Evolutionary conservation across 2,113 vertebrate genomes (phyloP).

Genomic region (Amazona vittata): DNA sequence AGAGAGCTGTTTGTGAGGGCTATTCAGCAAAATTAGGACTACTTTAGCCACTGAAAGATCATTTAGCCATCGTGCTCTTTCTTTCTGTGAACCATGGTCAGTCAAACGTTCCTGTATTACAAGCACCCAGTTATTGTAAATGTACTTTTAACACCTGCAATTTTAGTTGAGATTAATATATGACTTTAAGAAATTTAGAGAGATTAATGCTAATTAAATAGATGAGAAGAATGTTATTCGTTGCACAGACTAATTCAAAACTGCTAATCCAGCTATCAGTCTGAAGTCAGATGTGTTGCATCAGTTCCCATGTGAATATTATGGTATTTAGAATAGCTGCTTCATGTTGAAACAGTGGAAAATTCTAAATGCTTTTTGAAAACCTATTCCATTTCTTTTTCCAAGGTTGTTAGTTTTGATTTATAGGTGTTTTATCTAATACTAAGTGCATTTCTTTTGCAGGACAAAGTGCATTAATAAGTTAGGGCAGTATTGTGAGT

Average conservation of each 20-base stretch:
- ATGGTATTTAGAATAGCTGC: not conserved
- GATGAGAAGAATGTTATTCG: not conserved
- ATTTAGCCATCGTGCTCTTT: not conserved
- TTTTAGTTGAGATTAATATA: not conserved
- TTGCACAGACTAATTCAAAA: not conserved
- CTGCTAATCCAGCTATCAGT: slow-evolving; percentile 6
- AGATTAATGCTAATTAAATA: slow-evolving; percentile 5
- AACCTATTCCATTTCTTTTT: slow-evolving; percentile 7
- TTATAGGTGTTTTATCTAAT: slow-evolving; percentile 4
- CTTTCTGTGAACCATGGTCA: not conserved
- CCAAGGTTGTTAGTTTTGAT: slow-evolving; percentile 6
- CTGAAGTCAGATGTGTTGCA: not conserved
- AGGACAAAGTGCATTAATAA: slow-evolving; percentile 22
- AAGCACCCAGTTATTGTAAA: not conserved
- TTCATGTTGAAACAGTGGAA: slow-evolving; percentile 16
- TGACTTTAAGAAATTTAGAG: not conserved
- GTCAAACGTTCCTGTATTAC: not conserved
- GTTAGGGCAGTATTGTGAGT: not conserved
- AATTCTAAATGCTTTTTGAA: slow-evolving; percentile 14
- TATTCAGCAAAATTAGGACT: not conserved
- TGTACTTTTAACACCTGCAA: not conserved
- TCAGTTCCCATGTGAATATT: not conserved
- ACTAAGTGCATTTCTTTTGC: not conserved
- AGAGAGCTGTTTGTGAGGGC: not conserved
- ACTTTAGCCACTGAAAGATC: not conserved